These are phyloP conservation scores for Phaedon cochleariae DNA, from an alignment of 2,888 invertebrate genomes.

Conservation along the genomic window DNA sequence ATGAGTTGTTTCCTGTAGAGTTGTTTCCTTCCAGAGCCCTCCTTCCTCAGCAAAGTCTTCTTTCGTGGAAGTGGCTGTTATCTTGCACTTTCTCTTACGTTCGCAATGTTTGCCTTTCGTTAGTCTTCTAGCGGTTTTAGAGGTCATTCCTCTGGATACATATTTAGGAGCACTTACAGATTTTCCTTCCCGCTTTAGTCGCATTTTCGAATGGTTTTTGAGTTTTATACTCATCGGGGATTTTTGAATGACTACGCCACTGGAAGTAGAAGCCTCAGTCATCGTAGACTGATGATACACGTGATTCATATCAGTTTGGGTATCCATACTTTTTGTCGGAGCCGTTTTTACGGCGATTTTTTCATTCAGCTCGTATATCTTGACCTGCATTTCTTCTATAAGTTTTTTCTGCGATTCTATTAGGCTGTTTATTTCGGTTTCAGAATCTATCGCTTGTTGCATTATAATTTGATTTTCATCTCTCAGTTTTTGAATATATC, in stretches of 20 bases:
- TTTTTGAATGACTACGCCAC: neutral
- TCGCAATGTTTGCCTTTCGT: neutral
- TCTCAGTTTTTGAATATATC: neutral
- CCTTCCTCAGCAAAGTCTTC: neutral
- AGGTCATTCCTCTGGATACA: neutral
- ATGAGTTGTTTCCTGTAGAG: neutral
- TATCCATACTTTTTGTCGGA: slow-evolving; percentile 1
- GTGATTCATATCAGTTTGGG: slow-evolving; percentile 5
- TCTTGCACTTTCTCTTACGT: neutral
- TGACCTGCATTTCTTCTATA: slow-evolving; percentile 2
- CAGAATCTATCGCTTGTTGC: slow-evolving; percentile 3
- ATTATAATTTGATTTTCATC: too few relatives aligned
- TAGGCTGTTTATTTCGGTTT: neutral
- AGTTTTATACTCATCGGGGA: neutral
- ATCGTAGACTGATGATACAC: slow-evolving; percentile 6
- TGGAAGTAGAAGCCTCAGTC: slow-evolving; percentile 6
- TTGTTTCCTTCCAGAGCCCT: neutral
- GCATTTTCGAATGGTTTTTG: neutral
- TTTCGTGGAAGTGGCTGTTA: neutral
- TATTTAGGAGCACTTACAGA: slow-evolving; percentile 6
- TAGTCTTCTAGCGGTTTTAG: neutral
- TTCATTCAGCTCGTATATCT: neutral
- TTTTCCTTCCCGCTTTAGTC: neutral
- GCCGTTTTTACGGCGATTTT: neutral
- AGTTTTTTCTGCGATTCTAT: slow-evolving; percentile 7